These are phyloP conservation scores for Heterodera filipjevi DNA, from an alignment of 2,888 invertebrate genomes.

Conservation along the genomic window DNA sequence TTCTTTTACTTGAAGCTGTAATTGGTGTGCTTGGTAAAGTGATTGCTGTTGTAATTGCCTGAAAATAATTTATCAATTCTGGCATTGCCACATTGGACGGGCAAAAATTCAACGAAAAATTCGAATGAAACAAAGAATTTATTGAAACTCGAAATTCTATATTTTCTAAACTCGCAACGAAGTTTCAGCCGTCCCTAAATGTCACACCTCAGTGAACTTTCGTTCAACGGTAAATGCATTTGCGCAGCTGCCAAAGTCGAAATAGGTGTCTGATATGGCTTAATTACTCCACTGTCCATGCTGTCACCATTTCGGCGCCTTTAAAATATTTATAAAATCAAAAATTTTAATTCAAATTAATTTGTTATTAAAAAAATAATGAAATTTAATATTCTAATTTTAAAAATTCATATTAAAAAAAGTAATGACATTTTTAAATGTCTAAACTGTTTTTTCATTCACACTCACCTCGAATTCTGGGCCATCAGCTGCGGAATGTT, in stretches of 20 bases:
- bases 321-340: background rate
- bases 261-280: constrained; percentile 5
- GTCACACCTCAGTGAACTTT: background rate
- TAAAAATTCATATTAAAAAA: too few species aligned
- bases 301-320: background rate
- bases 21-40: constrained; percentile 22
- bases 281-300: background rate
- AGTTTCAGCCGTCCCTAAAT: background rate
- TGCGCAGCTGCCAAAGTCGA: constrained; percentile 5
- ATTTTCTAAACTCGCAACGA: too few species aligned
- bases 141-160: too few species aligned
- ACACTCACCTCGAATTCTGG: background rate
- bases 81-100: too few species aligned
- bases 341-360: too few species aligned
- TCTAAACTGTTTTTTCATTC: background rate
- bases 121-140: too few species aligned
- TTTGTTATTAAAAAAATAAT: too few species aligned
- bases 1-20: constrained; percentile 10
- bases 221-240: constrained; percentile 9
- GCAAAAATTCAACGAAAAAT: too few species aligned
- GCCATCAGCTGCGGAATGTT: background rate
- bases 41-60: constrained; percentile 22
- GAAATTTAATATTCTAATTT: too few species aligned
- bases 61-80: background rate
- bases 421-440: too few species aligned